Evolutionary conservation across 2,888 invertebrate genomes (phyloP).

Genomic region (Thelaira solivaga): DNA sequence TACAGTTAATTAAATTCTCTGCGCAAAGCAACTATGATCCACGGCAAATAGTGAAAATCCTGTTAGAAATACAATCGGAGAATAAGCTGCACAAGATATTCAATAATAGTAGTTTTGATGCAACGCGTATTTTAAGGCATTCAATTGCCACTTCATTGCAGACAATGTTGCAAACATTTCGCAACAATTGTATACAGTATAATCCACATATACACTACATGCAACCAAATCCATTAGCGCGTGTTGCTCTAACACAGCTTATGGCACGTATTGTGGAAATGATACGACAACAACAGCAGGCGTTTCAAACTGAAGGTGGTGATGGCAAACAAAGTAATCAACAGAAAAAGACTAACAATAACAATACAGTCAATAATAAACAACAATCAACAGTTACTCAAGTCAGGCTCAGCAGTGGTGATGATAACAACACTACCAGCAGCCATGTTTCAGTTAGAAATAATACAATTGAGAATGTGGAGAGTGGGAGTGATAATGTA

Average conservation of each 20-base stretch:
- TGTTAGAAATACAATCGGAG: constrained; percentile 76
- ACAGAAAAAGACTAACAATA: constrained; percentile 21
- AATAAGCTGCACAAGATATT: constrained; percentile 78
- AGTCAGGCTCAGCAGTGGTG: background rate
- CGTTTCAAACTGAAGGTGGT: constrained; percentile 64
- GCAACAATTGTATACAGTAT: constrained; percentile 75
- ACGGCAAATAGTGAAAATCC: constrained; percentile 71
- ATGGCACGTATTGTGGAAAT: constrained; percentile 68
- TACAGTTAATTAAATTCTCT: constrained; percentile 75
- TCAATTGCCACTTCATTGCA: constrained; percentile 79
- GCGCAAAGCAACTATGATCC: constrained; percentile 69
- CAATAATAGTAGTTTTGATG: constrained; percentile 76
- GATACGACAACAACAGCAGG: constrained; percentile 25
- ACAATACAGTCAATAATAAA: constrained; percentile 38
- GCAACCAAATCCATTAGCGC: constrained; percentile 75
- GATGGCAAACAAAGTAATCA: background rate
- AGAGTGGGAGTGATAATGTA: background rate
- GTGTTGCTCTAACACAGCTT: constrained; percentile 72
- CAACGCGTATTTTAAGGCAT: constrained; percentile 78
- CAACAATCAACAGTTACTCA: constrained; percentile 57
- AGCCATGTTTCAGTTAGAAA: background rate
- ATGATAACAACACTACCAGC: no score
- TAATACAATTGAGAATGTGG: constrained; percentile 11
- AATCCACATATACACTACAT: constrained; percentile 77
- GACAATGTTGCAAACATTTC: constrained; percentile 77